Percentiles rank a stretch among this genome's conserved stretches.
These are phyloP conservation scores for Pristionchus arcanus DNA, from an alignment of 2,888 invertebrate genomes.

Conservation along the genomic window DNA sequence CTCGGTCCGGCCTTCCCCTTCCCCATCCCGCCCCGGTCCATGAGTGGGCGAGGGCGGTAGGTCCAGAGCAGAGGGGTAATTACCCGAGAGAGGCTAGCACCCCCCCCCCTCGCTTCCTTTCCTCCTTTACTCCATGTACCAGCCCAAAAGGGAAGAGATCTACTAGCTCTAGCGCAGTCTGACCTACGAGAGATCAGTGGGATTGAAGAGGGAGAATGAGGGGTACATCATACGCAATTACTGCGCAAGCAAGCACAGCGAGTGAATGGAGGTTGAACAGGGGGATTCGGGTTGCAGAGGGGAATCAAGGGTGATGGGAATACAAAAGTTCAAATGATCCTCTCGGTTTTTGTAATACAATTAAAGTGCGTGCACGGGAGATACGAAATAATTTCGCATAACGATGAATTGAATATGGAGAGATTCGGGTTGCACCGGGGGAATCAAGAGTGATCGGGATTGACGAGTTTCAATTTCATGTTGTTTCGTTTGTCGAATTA, in stretches of 20 bases:
- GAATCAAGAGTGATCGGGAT: too few relatives aligned
- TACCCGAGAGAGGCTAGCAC: not conserved
- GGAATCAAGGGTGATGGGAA: not conserved
- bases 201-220: not conserved
- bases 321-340: too few relatives aligned
- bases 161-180: not conserved
- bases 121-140: too few relatives aligned
- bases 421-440: not conserved
- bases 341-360: too few relatives aligned
- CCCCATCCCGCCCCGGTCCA: constrained; percentile 39
- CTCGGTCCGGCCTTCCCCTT: not conserved
- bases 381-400: too few relatives aligned
- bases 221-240: not conserved
- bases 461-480: too few relatives aligned
- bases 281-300: not conserved
- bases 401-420: not conserved
- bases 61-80: not conserved
- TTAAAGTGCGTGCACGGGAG: too few relatives aligned
- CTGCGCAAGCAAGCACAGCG: not conserved
- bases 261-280: not conserved
- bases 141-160: not conserved
- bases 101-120: too few relatives aligned
- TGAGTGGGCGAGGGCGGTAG: constrained; percentile 19
- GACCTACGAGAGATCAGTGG: too few relatives aligned
- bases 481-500: too few relatives aligned